Conservation (phyloP, 2,113 vertebrate species). For the Serilophus lunatus region DNA sequence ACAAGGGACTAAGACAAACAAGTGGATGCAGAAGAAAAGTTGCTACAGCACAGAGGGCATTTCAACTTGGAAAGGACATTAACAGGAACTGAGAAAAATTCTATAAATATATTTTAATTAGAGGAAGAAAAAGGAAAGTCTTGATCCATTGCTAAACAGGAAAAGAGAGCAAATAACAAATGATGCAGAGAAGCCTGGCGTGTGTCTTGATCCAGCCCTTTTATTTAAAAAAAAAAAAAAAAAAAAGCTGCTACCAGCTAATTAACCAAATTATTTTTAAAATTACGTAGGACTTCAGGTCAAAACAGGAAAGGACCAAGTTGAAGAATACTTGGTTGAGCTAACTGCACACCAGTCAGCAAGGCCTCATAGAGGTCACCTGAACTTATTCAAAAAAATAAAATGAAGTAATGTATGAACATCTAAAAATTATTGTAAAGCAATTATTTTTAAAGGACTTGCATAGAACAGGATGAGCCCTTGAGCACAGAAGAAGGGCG, state of each 20-base stretch:
- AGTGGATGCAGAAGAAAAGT: neutral
- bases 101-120: slow-evolving; percentile 49
- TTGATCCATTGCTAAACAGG: slow-evolving; percentile 34
- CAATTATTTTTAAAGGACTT: neutral
- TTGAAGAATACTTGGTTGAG: neutral
- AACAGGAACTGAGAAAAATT: neutral
- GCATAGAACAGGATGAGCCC: neutral
- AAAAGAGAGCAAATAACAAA: slow-evolving; percentile 32
- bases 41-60: neutral
- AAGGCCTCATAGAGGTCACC: neutral
- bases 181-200: neutral
- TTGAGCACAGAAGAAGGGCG: neutral
- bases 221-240: too few species aligned
- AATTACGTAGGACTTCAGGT: neutral
- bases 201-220: neutral
- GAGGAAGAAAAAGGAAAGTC: slow-evolving; percentile 63
- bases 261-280: slow-evolving; percentile 41
- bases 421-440: neutral
- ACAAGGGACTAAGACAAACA: neutral
- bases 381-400: neutral
- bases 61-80: neutral
- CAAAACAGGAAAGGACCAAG: slow-evolving; percentile 51
- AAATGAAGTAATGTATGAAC: slow-evolving; percentile 2
- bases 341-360: neutral
- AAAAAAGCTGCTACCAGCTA: neutral